Evolutionary conservation across 2,888 invertebrate genomes (phyloP), one percentile per base, ranked within the genome.

Genomic region (Parochlus steinenii): DNA sequence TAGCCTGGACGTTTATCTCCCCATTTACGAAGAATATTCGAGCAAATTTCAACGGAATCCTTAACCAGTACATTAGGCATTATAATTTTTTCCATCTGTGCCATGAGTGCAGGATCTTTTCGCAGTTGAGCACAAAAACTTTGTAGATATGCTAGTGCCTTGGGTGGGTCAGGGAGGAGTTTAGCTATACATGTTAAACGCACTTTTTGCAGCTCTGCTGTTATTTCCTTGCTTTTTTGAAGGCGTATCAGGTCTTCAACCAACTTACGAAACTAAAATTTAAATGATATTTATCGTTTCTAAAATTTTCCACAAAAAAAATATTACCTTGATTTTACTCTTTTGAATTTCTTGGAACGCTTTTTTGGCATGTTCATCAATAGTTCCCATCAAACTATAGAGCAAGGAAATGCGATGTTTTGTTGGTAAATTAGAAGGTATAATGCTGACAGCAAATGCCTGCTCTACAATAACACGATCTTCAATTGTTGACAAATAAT

Each of bases 291-390:
- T n/a, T n/a, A n/a, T n/a, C n/a, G n/a, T n/a, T n/a, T n/a, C n/a
- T n/a, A n/a, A n/a, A n/a, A n/a, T n/a, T n/a, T n/a, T n/a, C n/a
- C n/a, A n/a, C n/a, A n/a, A n/a, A n/a, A n/a, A n/a, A n/a, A n/a
- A n/a, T n/a, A n/a, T n/a, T n/a, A n/a, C n/a, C 17, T 31, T 31
- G 5, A 17, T 31, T 31, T 31, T 20, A 6, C 23, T 20, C 6
- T 17, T 7, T 15, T 31, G 31, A 22, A 31, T 12, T 23, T 31
- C 31, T n/a, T 23, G 14, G 15, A 31, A 31, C 8, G 31, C 31
- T 22, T 16, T 12, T 6, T 15, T 14, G 5, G 31, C 31, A 22
- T 31, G 23, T 8, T 31, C 31, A 31, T 31, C 31, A 15, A 31
- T 12, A 14, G 14, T 17, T 14, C 12, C n/a, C 20, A 31, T 12